Conservation (phyloP, 2,797 vertebrate genomes). For the Tauraco hartlaubi region DNA sequence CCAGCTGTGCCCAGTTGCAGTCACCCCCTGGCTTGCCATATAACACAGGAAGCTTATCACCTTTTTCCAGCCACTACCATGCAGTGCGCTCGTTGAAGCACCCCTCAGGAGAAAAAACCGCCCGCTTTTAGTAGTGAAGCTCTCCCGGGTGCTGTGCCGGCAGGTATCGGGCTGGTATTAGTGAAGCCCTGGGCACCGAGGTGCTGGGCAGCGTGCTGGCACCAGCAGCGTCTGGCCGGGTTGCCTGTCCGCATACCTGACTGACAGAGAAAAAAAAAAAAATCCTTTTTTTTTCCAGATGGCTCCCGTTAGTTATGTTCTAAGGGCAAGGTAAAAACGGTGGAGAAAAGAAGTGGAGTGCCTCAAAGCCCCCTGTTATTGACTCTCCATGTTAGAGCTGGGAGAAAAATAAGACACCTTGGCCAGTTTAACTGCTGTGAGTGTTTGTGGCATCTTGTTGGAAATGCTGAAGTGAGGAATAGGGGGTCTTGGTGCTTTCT, state of each 20-base stretch:
- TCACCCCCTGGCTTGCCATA: constrained; percentile 36
- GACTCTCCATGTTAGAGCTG: not conserved
- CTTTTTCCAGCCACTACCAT: constrained; percentile 32
- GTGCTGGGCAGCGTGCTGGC: not conserved
- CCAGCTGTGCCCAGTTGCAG: constrained; percentile 50
- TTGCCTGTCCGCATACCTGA: accelerated
- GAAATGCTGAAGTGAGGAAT: not conserved
- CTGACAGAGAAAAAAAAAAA: not conserved
- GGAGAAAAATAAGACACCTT: not conserved
- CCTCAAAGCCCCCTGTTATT: accelerated
- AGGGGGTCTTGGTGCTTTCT: not conserved
- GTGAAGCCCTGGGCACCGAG: not conserved
- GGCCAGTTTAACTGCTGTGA: not conserved
- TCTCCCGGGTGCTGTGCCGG: not conserved
- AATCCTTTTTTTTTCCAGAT: not conserved
- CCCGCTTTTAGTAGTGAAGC: not conserved
- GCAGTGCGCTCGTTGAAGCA: not conserved
- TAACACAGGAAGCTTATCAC: constrained; percentile 43
- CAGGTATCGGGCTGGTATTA: accelerated
- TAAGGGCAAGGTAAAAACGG: not conserved
- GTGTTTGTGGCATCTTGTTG: not conserved
- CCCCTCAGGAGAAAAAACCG: not conserved
- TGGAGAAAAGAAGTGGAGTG: not conserved
- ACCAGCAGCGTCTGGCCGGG: accelerated
- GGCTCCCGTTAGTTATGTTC: not conserved